These are phyloP conservation scores for Polia nebulosa DNA, from an alignment of 2,888 invertebrate species.

Conservation along the genomic window DNA sequence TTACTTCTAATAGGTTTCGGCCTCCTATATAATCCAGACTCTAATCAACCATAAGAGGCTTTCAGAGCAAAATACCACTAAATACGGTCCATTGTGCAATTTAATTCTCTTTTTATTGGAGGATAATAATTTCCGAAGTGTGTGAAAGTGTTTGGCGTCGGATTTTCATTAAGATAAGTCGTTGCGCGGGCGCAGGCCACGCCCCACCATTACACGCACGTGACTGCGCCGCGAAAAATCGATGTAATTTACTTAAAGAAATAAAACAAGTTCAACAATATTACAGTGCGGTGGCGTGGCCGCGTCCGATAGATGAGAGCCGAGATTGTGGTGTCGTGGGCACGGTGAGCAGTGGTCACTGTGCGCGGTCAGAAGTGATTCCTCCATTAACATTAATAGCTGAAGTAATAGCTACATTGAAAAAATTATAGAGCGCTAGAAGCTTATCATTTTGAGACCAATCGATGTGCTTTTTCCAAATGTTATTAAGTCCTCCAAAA, in stretches of 20 bases:
- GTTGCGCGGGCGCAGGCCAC: slow-evolving; percentile 66
- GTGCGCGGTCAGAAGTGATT: slow-evolving; percentile 14
- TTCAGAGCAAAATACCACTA: slow-evolving; percentile 48
- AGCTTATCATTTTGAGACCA: neutral
- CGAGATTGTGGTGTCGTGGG: slow-evolving; percentile 8
- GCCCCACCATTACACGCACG: slow-evolving; percentile 64
- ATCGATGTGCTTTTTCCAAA: neutral
- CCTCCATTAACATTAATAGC: slow-evolving; percentile 32
- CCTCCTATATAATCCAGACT: slow-evolving; percentile 29
- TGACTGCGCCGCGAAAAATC: slow-evolving; percentile 54
- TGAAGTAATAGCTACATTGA: slow-evolving; percentile 22
- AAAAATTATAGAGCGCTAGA: slow-evolving; percentile 15
- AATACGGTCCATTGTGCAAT: slow-evolving; percentile 54
- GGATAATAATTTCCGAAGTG: slow-evolving; percentile 53
- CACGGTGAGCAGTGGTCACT: slow-evolving; percentile 29
- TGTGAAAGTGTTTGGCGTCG: slow-evolving; percentile 69
- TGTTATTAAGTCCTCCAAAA: too few species aligned
- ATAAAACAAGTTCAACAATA: slow-evolving; percentile 56
- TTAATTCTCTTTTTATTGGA: slow-evolving; percentile 55
- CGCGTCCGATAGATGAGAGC: slow-evolving; percentile 20
- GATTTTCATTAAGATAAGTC: slow-evolving; percentile 75
- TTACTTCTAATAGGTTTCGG: slow-evolving; percentile 27
- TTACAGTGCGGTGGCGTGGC: slow-evolving; percentile 40
- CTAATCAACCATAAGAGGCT: slow-evolving; percentile 42
- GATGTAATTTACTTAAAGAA: slow-evolving; percentile 55